phyloP scores from a whole-genome alignment of 2,797 vertebrate species.

The Rallus crepitans region DNA sequence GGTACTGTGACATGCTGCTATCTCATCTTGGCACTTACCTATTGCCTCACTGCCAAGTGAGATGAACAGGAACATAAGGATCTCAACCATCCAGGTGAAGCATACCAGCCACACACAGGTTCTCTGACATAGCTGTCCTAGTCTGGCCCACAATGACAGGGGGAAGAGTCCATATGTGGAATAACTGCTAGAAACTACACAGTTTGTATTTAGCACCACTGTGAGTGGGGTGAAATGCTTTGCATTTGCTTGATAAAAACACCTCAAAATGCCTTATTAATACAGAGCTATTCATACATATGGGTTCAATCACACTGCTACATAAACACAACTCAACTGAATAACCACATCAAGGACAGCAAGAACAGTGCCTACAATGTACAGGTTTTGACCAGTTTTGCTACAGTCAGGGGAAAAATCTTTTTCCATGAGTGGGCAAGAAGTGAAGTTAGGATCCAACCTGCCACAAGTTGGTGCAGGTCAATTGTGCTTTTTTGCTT shows the following conservation, averaged over 20 bases:
- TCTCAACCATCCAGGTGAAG: not conserved
- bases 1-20: not conserved
- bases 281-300: not conserved
- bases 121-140: not conserved
- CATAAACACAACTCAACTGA: not conserved
- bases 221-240: not conserved
- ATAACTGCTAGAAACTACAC: not conserved
- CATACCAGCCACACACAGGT: not conserved
- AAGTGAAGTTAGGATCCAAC: not conserved
- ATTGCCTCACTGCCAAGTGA: not conserved
- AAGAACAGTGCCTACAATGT: not conserved
- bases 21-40: not conserved
- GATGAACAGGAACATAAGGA: not conserved
- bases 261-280: not conserved
- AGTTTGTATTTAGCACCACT: not conserved
- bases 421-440: not conserved
- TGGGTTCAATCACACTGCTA: not conserved
- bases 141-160: fast-evolving
- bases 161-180: not conserved
- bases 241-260: not conserved
- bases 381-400: not conserved
- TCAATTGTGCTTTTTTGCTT: not conserved
- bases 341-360: not conserved
- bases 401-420: not conserved
- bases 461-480: not conserved